Conservation (phyloP, 2,797 vertebrate genomes). For the Sebastes steindachneri region DNA sequence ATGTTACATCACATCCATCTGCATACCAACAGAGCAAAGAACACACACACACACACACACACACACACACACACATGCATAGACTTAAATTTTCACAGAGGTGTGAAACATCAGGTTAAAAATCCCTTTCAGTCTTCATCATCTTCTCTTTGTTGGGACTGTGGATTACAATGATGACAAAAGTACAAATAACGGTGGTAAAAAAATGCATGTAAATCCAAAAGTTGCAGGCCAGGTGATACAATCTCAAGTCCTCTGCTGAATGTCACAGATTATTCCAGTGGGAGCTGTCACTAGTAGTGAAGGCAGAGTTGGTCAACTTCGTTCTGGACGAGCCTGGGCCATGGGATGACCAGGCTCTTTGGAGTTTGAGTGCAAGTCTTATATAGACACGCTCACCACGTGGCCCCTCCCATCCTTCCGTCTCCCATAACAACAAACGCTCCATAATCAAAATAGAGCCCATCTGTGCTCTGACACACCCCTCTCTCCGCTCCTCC, state of each 20-base stretch:
- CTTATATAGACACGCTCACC: slow-evolving; percentile 74
- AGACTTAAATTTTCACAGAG: background rate
- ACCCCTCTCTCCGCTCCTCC: slow-evolving; percentile 53
- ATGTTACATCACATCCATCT: slow-evolving; percentile 42
- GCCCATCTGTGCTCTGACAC: slow-evolving; percentile 69
- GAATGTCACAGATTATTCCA: slow-evolving; percentile 30
- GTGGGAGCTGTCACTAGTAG: slow-evolving; percentile 10
- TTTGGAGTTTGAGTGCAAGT: slow-evolving; percentile 75
- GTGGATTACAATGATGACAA: background rate
- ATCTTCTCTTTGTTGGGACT: background rate
- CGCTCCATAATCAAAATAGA: slow-evolving; percentile 78
- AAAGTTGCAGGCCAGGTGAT: slow-evolving; percentile 2
- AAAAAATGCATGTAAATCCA: slow-evolving; percentile 44
- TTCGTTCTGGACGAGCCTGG: slow-evolving; percentile 23
- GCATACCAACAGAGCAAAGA: background rate
- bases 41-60: background rate
- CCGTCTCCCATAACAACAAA: slow-evolving; percentile 74
- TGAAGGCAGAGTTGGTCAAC: slow-evolving; percentile 13
- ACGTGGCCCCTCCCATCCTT: slow-evolving; percentile 59
- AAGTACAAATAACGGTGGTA: background rate
- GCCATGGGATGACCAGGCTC: slow-evolving; percentile 79
- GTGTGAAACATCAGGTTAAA: background rate
- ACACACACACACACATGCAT: background rate
- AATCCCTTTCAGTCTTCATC: slow-evolving; percentile 3
- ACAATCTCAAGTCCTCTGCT: slow-evolving; percentile 16